phyloP scores from a whole-genome alignment of 2,888 invertebrate species.

The Axea sp. region DNA sequence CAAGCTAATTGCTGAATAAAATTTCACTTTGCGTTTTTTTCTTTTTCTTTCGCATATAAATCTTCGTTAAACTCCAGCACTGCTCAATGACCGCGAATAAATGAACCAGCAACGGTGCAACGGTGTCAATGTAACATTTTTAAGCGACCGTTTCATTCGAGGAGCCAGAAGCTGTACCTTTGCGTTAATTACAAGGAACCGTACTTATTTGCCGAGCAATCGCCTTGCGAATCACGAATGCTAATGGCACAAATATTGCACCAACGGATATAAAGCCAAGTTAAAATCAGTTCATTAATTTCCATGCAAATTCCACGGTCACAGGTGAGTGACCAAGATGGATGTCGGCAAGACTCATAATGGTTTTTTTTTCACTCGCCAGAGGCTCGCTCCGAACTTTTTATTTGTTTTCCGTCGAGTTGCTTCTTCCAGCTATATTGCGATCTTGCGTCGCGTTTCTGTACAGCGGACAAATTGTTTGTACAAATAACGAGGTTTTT shows the following conservation, averaged over 20 bases:
- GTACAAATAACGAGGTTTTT: too few species aligned
- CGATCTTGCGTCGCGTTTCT: too few species aligned
- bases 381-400: conserved; percentile 1
- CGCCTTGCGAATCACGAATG: not conserved
- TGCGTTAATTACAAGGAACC: too few species aligned
- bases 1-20: conserved; percentile 22
- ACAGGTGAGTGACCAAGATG: conserved; percentile 40
- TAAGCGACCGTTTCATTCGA: too few species aligned
- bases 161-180: too few species aligned
- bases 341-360: conserved; percentile 23
- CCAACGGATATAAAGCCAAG: not conserved
- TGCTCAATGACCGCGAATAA: too few species aligned
- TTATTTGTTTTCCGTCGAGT: not conserved
- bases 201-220: too few species aligned
- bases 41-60: too few species aligned
- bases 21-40: conserved; percentile 1
- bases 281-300: conserved; percentile 19
- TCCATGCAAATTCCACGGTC: conserved; percentile 20
- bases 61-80: not conserved
- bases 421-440: too few species aligned
- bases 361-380: conserved; percentile 6
- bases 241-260: not conserved
- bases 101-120: too few species aligned
- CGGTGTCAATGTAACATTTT: too few species aligned
- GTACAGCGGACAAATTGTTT: too few species aligned